phyloP scores from a whole-genome alignment of 2,888 invertebrate genomes.

The Heliothis peltigera region DNA sequence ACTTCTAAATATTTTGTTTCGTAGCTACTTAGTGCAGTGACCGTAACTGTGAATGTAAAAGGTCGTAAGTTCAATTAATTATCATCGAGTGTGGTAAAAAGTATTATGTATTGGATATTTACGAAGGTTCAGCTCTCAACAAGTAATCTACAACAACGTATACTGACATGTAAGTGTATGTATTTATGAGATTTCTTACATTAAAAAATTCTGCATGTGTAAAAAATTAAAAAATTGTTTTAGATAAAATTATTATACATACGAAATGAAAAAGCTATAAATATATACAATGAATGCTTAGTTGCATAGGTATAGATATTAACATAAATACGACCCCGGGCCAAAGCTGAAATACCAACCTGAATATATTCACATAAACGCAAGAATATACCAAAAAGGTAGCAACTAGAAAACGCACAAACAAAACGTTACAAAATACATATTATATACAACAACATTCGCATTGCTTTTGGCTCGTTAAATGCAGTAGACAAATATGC shows the following conservation, averaged over 20 bases:
- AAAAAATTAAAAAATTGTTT: too few relatives aligned
- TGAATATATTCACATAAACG: not conserved
- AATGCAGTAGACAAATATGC: slow-evolving; percentile 41
- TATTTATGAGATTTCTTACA: not conserved
- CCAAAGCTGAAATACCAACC: not conserved
- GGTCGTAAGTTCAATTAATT: slow-evolving; percentile 19
- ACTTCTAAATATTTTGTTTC: not conserved
- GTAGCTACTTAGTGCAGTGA: not conserved
- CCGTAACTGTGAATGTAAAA: slow-evolving; percentile 2
- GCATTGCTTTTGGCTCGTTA: slow-evolving; percentile 28
- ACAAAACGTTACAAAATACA: slow-evolving; percentile 8
- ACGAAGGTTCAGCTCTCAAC: not conserved
- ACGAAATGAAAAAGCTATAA: too few relatives aligned
- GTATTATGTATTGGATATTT: not conserved
- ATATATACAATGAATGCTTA: too few relatives aligned
- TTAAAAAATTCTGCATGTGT: too few relatives aligned
- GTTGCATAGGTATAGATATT: too few relatives aligned
- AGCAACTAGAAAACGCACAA: not conserved
- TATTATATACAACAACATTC: slow-evolving; percentile 1
- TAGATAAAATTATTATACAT: too few relatives aligned
- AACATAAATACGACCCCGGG: too few relatives aligned
- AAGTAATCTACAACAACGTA: too few relatives aligned
- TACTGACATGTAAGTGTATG: not conserved
- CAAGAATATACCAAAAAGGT: not conserved
- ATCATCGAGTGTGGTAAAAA: slow-evolving; percentile 3